Evolutionary conservation across 2,888 invertebrate species (phyloP), one percentile per base, ranked within the genome.

Genomic region (Ennomos erosarius): DNA sequence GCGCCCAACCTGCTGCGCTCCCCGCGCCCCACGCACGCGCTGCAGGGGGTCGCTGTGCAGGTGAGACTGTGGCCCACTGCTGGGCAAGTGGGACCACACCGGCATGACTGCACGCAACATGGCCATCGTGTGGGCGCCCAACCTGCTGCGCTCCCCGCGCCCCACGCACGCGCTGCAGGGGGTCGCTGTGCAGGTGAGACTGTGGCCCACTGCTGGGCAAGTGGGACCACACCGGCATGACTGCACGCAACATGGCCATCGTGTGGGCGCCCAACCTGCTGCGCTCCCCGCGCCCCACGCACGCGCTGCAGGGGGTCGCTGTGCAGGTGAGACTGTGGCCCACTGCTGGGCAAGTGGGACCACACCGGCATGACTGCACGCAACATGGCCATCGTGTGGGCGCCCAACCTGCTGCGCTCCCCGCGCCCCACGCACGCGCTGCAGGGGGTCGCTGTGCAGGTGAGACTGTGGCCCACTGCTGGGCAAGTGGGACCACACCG

Each of bases 31-130:
- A 98, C 99, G 84, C 97, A 97, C 59, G 98, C 98, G 0, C 84
- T 97, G 50, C 96, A 97, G 82, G 97, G 97, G 1, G 98, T 98
- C 51, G 96, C 96, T 0, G 95, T 96, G 1, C 95, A 95, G 92
- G 94, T 93, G n/a, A 37, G 40, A 40, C 40, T 13, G 16, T 16
- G 16, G 16, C 16, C 16, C 99, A 0, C 95, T 96, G 55, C 95
- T 97, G 74, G 97, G 97, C 38, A n/a, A n/a, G n/a, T n/a, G 93
- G 93, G 39, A n/a, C n/a, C 94, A 95, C 64, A 99, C 99, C 0
- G 99, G 99, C 53, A 99, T 99, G 99, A 99, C 99, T 55, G 97
- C 98, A 33, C 95, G 99, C 68, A 99, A 99, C 92, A 95, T 99
- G 81, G 99, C 99, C 68, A 99, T 99, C 70, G 99, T 99, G 46